Conservation (phyloP, 2,797 vertebrate species). For the Pachyuromys duprasi region DNA sequence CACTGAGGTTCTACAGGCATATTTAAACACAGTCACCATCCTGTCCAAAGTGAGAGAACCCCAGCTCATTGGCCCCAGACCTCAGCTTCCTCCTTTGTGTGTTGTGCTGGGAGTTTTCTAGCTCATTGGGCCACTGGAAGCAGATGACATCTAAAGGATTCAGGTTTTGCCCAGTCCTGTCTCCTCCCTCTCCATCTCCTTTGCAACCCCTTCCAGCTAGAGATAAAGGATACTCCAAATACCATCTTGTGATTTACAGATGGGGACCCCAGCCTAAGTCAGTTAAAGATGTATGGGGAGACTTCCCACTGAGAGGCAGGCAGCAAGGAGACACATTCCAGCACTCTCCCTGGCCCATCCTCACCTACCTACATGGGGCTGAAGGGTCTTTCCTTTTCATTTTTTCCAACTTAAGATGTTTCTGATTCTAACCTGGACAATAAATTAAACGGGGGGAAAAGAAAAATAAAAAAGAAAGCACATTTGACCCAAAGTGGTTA, state of each 20-base stretch:
- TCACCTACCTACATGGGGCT: not conserved
- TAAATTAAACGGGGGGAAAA: not conserved
- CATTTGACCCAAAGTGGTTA: slow-evolving; percentile 39
- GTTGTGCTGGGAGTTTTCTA: not conserved
- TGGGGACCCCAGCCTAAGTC: rapidly evolving
- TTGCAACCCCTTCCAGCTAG: not conserved
- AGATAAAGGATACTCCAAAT: not conserved
- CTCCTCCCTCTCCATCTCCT: not conserved
- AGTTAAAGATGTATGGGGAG: not conserved
- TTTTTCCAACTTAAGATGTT: not conserved
- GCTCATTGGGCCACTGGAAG: rapidly evolving
- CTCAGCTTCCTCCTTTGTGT: not conserved
- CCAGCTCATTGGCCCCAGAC: rapidly evolving
- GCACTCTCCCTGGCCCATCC: rapidly evolving
- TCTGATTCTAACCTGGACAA: slow-evolving; percentile 42
- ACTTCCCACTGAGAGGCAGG: not conserved
- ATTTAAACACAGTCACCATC: not conserved
- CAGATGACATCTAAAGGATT: rapidly evolving
- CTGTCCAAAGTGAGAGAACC: too few relatives aligned
- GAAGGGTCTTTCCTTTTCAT: not conserved
- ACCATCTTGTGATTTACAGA: not conserved
- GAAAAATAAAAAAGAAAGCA: not conserved
- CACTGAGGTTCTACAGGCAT: rapidly evolving
- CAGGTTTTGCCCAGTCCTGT: rapidly evolving
- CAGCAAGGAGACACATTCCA: rapidly evolving